These are phyloP conservation scores for Brachyopa scutellaris DNA, from an alignment of 2,888 invertebrate species.

Conservation along the genomic window DNA sequence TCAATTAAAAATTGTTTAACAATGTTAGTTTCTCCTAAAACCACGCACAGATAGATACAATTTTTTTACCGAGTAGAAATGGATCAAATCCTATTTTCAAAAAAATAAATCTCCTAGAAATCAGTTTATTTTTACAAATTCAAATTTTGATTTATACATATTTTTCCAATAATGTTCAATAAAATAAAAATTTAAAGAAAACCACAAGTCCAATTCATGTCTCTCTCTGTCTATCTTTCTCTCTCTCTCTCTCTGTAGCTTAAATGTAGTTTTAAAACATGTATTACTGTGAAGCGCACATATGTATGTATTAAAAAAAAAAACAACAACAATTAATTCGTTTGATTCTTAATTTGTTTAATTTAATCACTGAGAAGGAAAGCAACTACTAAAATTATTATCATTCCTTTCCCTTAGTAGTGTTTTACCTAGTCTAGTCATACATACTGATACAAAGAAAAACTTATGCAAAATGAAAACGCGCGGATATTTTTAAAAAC, in stretches of 20 bases:
- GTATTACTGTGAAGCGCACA: conserved; percentile 13
- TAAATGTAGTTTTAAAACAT: conserved; percentile 30
- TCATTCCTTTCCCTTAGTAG: no score
- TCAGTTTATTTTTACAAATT: conserved; percentile 32
- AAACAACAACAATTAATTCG: no score
- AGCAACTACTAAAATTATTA: no score
- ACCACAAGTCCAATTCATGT: conserved; percentile 32
- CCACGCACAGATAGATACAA: conserved; percentile 57
- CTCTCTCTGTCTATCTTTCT: conserved; percentile 37
- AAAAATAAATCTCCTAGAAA: conserved; percentile 15
- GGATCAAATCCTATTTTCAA: conserved; percentile 20
- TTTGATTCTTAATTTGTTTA: neutral
- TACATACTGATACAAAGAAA: no score
- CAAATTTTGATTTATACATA: conserved; percentile 24
- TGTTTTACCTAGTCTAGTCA: no score
- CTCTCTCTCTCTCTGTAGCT: conserved; percentile 55
- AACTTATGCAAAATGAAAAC: no score
- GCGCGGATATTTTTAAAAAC: no score
- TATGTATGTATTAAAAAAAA: neutral
- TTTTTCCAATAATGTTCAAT: conserved; percentile 32
- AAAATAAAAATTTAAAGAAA: neutral
- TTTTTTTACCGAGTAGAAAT: conserved; percentile 56
- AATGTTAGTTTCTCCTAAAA: conserved; percentile 66
- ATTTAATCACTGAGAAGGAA: no score
- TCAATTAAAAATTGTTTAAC: conserved; percentile 61